These are phyloP conservation scores for Microchrysa polita DNA, from an alignment of 2,888 invertebrate species.

Conservation along the genomic window DNA sequence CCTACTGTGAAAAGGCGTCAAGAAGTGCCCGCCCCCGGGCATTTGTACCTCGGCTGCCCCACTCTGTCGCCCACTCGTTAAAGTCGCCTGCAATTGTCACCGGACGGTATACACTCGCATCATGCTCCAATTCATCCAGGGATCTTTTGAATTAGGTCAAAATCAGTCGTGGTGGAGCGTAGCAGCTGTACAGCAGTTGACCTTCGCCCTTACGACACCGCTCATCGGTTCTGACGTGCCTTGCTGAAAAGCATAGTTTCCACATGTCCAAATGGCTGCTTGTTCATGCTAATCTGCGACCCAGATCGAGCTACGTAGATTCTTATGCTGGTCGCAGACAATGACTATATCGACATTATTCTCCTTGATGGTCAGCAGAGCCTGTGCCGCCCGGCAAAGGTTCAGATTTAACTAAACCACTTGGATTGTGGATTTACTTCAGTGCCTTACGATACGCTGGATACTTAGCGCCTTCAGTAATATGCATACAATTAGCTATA, in stretches of 20 bases:
- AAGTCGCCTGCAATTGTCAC: too few species aligned
- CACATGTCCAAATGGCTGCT: neutral
- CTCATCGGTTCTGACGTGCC: neutral
- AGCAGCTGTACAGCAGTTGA: neutral
- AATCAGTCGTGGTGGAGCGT: neutral
- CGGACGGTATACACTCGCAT: too few species aligned
- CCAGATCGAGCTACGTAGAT: neutral
- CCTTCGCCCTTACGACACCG: neutral
- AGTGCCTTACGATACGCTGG: too few species aligned
- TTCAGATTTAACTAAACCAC: neutral
- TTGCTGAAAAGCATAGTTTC: neutral
- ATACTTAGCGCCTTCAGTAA: too few species aligned
- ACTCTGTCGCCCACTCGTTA: too few species aligned
- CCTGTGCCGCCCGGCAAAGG: neutral
- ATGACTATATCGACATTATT: neutral
- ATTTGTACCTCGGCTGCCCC: too few species aligned
- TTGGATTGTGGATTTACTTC: too few species aligned
- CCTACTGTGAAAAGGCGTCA: too few species aligned
- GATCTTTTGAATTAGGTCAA: too few species aligned
- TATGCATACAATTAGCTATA: too few species aligned
- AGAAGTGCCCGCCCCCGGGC: too few species aligned
- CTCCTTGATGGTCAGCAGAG: neutral
- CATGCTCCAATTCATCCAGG: too few species aligned
- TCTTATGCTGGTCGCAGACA: neutral
- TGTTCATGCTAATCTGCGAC: neutral